phyloP scores from a whole-genome alignment of 92 coral and sea anemone genomes.

The Phenganax subtilis region DNA sequence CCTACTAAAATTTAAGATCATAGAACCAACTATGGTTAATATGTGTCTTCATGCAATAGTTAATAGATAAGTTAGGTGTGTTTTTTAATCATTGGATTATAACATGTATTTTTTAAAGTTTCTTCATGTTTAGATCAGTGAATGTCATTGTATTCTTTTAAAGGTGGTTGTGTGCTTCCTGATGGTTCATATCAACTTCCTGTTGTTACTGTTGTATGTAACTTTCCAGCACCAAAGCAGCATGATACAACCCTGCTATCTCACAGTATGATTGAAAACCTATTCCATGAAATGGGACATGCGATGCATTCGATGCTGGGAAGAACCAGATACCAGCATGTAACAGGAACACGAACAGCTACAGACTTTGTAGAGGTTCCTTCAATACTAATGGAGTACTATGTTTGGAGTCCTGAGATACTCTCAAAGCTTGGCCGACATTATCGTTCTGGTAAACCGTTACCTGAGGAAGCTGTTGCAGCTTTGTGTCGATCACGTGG shows the following conservation, averaged over 20 bases:
- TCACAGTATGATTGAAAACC: constrained; percentile 88
- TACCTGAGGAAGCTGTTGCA: constrained; percentile 69
- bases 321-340: constrained; percentile 87
- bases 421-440: constrained; percentile 70
- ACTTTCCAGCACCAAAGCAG: constrained; percentile 78
- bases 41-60: too few species aligned
- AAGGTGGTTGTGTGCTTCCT: constrained; percentile 77
- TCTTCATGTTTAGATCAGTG: neutral
- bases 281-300: constrained; percentile 99
- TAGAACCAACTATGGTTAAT: too few species aligned
- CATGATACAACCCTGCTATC: constrained; percentile 68
- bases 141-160: neutral
- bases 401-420: constrained; percentile 86
- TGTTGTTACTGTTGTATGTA: constrained; percentile 84
- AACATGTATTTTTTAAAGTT: neutral
- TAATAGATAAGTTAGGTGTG: too few species aligned
- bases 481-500: constrained; percentile 72
- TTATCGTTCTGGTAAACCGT: constrained; percentile 73
- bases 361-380: constrained; percentile 99
- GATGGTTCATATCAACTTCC: constrained; percentile 90
- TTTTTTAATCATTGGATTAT: too few species aligned
- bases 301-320: constrained; percentile 99
- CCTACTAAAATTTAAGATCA: too few species aligned
- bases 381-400: constrained; percentile 90
- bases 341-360: constrained; percentile 88